Percentiles rank a stretch among this genome's conserved stretches.
These are phyloP conservation scores for Gymnoscelis rufifasciata DNA, from an alignment of 2,888 invertebrate genomes.

Conservation along the genomic window DNA sequence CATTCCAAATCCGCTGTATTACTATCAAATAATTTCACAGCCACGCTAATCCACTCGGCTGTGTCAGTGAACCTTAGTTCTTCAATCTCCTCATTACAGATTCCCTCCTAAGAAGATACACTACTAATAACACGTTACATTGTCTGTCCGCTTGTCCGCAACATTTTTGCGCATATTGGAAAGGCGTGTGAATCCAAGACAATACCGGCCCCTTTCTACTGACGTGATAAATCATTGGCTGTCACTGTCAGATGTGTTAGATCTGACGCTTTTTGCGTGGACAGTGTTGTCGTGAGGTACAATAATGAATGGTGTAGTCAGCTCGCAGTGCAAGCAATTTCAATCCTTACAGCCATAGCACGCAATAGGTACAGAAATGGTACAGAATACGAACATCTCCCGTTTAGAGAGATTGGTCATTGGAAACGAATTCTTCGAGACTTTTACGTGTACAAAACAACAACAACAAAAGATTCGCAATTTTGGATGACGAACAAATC, in stretches of 20 bases:
- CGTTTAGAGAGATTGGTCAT: background rate
- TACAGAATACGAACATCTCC: background rate
- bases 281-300: background rate
- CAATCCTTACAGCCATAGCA: too few species aligned
- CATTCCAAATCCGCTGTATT: too few species aligned
- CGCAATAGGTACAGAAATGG: background rate
- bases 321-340: too few species aligned
- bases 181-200: conserved; percentile 28
- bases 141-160: conserved; percentile 22
- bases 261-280: conserved; percentile 1
- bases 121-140: conserved; percentile 8
- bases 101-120: too few species aligned
- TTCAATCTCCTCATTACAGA: too few species aligned
- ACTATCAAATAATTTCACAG: too few species aligned
- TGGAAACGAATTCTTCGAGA: too few species aligned
- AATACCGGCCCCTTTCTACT: conserved; percentile 26
- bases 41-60: too few species aligned
- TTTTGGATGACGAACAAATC: too few species aligned
- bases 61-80: too few species aligned
- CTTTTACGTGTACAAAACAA: too few species aligned
- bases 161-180: conserved; percentile 28
- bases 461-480: too few species aligned
- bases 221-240: conserved; percentile 20
- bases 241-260: conserved; percentile 18
- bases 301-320: background rate